phyloP scores from a whole-genome alignment of 2,888 invertebrate genomes.

The Cephus spinipes region DNA sequence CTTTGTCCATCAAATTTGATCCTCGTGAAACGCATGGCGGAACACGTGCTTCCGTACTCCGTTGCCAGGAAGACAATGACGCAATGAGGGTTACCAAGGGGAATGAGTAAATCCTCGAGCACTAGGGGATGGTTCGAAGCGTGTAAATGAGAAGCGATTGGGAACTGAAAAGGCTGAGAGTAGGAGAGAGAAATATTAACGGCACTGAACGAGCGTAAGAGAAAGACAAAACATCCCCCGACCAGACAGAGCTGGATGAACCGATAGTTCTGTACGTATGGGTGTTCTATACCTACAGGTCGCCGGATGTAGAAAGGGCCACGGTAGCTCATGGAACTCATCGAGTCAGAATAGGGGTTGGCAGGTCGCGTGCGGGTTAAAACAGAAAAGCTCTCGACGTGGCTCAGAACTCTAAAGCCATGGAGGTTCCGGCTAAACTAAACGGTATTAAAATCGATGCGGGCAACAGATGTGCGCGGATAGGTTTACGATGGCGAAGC shows the following conservation, averaged over 20 bases:
- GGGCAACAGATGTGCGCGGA: constrained; percentile 62
- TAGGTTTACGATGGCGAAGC: constrained; percentile 58
- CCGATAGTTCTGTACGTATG: neutral
- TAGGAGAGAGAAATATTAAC: constrained; percentile 2
- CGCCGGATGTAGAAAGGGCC: neutral
- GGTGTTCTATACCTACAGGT: neutral
- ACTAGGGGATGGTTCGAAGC: neutral
- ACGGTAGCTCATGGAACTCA: neutral
- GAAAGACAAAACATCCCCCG: neutral
- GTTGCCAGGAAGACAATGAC: too few species aligned
- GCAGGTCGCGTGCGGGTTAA: neutral
- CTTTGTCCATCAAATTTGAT: too few species aligned
- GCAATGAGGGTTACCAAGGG: too few species aligned
- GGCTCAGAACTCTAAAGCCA: neutral
- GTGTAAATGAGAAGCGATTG: constrained; percentile 6
- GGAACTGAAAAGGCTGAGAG: constrained; percentile 1
- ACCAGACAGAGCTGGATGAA: neutral
- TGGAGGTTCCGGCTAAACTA: constrained; percentile 19
- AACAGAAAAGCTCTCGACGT: neutral
- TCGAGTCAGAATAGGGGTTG: neutral
- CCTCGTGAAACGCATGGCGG: too few species aligned
- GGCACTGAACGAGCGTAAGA: too few species aligned
- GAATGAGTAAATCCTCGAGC: too few species aligned
- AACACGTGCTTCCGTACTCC: too few species aligned
- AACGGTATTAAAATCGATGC: constrained; percentile 61